Conservation (phyloP, 2,113 vertebrate species). For the Epinephelus lanceolatus region DNA sequence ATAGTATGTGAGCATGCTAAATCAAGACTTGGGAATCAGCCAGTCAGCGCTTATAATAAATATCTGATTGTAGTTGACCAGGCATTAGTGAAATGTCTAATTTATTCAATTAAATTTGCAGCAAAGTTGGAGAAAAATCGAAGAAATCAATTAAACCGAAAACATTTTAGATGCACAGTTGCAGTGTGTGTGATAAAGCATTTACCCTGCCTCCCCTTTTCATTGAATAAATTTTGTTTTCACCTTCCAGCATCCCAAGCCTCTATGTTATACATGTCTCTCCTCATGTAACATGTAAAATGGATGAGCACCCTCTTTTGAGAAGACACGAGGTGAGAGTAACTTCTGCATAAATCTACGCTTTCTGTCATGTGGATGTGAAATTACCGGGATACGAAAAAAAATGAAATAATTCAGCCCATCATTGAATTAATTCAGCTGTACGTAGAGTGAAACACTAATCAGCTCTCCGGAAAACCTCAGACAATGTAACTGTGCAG, state of each 20-base stretch:
- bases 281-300: constrained; percentile 17
- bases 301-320: constrained; percentile 32
- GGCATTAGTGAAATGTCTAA: neutral
- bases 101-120: neutral
- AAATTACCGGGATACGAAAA: constrained; percentile 5
- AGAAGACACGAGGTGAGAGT: constrained; percentile 17
- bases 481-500: constrained; percentile 22
- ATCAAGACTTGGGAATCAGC: constrained; percentile 1
- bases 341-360: constrained; percentile 21
- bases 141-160: neutral
- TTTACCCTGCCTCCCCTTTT: neutral
- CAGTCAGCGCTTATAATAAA: constrained; percentile 3
- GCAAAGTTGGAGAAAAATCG: neutral
- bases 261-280: neutral
- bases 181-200: neutral
- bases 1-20: neutral
- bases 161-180: neutral
- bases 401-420: constrained; percentile 27
- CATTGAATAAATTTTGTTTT: neutral
- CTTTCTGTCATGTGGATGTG: neutral
- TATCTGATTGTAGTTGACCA: neutral
- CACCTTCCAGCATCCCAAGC: neutral
- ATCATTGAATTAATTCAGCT: constrained; percentile 39
- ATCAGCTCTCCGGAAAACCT: constrained; percentile 39
- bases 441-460: constrained; percentile 34